Evolutionary conservation across 2,113 vertebrate genomes (phyloP).

Genomic region (Hippocampus mohnikei): DNA sequence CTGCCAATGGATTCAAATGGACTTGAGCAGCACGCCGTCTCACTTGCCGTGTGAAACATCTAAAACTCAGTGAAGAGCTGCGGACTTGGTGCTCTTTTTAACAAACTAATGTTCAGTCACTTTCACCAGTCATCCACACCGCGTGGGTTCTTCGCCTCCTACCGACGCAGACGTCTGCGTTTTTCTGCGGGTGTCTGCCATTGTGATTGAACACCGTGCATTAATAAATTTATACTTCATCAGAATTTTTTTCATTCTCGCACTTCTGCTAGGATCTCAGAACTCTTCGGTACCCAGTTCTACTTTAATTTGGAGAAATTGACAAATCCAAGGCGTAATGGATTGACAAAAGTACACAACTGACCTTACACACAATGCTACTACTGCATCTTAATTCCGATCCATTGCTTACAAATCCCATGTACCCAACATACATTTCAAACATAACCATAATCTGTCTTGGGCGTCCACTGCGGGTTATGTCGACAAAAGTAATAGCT

Average conservation of each 20-base stretch:
- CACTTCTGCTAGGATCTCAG: neutral
- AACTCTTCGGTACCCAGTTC: neutral
- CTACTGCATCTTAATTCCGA: neutral
- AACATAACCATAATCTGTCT: too few species aligned
- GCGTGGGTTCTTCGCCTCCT: neutral
- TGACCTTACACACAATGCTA: neutral
- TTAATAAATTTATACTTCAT: neutral
- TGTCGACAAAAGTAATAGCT: too few species aligned
- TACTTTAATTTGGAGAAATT: neutral
- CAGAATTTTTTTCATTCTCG: neutral
- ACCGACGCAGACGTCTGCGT: conserved; percentile 1
- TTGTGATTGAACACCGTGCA: neutral
- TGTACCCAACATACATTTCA: too few species aligned
- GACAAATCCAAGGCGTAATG: neutral
- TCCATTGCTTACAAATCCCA: too few species aligned
- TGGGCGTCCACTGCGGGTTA: too few species aligned
- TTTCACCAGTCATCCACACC: conserved; percentile 18
- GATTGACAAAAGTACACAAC: neutral
- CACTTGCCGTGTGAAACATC: conserved; percentile 39
- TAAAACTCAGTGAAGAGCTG: conserved; percentile 8
- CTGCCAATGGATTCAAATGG: conserved; percentile 48
- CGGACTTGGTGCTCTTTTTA: conserved; percentile 24
- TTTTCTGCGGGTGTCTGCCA: conserved; percentile 1
- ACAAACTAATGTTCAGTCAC: conserved; percentile 12
- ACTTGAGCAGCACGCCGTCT: conserved; percentile 32